Evolutionary conservation across 2,888 invertebrate species (phyloP).

Genomic region (Epirrhoe alternata): DNA sequence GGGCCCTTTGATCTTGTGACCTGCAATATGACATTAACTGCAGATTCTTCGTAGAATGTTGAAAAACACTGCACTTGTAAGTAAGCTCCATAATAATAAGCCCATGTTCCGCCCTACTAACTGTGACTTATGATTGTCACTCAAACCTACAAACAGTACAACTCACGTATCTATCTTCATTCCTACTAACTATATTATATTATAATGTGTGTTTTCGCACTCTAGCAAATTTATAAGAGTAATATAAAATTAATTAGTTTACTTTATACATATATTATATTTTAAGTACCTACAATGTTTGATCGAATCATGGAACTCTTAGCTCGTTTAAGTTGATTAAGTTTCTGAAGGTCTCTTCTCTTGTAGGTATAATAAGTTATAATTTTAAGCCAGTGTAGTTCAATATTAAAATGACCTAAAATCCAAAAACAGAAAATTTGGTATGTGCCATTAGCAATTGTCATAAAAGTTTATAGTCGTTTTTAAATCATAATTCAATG

Average conservation of each 20-base stretch:
- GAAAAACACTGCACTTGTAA: too few relatives aligned
- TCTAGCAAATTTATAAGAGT: conserved; percentile 25
- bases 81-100: too few relatives aligned
- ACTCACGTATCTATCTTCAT: conserved; percentile 5
- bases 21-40: too few relatives aligned
- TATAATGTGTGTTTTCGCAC: conserved; percentile 23
- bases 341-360: not conserved
- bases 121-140: not conserved
- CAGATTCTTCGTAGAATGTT: too few relatives aligned
- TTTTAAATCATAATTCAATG: too few relatives aligned
- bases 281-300: conserved; percentile 1
- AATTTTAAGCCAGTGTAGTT: not conserved
- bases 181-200: not conserved
- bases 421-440: not conserved
- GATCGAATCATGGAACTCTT: conserved; percentile 3
- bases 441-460: conserved; percentile 17
- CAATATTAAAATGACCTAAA: not conserved
- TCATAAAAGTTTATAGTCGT: conserved; percentile 3
- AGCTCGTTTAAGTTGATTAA: too few relatives aligned
- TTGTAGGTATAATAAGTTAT: not conserved
- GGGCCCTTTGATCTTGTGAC: too few relatives aligned
- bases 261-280: not conserved
- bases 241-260: not conserved
- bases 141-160: not conserved
- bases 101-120: not conserved